A percentile compares a stretch with the other conserved stretches of the same genome.
phyloP scores from a whole-genome alignment of 2,113 vertebrate species.

The Dipodomys spectabilis region DNA sequence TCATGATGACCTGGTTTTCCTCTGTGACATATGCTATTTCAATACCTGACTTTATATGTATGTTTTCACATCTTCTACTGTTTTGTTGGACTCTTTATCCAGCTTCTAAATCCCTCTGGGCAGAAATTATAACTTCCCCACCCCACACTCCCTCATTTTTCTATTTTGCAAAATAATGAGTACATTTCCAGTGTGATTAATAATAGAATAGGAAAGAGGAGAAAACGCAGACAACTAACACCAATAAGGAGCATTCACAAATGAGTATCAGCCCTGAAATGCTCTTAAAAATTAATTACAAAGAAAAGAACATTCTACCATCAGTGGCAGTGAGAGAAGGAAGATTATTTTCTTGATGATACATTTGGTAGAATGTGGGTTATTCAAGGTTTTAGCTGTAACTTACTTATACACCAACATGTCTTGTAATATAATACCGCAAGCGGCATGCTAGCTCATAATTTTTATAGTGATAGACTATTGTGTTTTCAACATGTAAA shows the following conservation, averaged over 20 bases:
- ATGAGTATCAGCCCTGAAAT: slow-evolving; percentile 5
- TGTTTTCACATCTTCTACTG: background rate
- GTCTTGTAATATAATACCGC: slow-evolving; percentile 65
- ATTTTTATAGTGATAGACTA: slow-evolving; percentile 68
- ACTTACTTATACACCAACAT: slow-evolving; percentile 73
- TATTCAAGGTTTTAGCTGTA: slow-evolving; percentile 67
- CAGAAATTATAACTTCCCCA: slow-evolving; percentile 71
- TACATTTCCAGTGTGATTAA: slow-evolving; percentile 67
- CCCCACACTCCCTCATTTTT: slow-evolving; percentile 50
- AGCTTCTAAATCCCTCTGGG: slow-evolving; percentile 71
- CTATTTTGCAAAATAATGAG: slow-evolving; percentile 75
- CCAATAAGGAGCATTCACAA: slow-evolving; percentile 59
- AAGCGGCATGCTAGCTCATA: slow-evolving; percentile 59
- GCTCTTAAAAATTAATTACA: slow-evolving; percentile 72
- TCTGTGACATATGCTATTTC: background rate
- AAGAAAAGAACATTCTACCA: slow-evolving; percentile 60
- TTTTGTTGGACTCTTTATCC: slow-evolving; percentile 50
- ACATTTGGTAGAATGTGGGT: slow-evolving; percentile 56
- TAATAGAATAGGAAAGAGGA: slow-evolving; percentile 67
- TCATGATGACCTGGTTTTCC: background rate
- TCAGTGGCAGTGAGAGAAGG: background rate
- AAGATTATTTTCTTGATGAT: slow-evolving; percentile 60
- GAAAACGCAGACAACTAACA: background rate
- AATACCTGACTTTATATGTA: background rate
- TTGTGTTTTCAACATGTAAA: slow-evolving; percentile 74